Evolutionary conservation across 1,140 invertebrate genomes (phyloP), one percentile per base, ranked within the genome.

Genomic region (Drosophila ananassae): DNA sequence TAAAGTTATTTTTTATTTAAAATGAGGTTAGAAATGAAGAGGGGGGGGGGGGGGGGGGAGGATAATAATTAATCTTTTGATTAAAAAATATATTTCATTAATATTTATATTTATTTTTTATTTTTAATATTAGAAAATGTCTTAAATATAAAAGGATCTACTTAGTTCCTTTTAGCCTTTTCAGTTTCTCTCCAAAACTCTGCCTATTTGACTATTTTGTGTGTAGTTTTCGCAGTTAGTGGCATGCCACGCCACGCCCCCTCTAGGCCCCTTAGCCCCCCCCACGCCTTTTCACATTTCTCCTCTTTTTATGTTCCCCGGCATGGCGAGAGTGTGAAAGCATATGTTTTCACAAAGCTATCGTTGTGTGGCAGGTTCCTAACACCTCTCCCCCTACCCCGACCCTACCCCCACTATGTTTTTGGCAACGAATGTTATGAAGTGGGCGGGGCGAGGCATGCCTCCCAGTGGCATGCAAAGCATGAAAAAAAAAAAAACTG

Each of bases 291-390:
- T 28, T 28, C 44, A 37, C 34, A 47, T 34, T 34, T 61, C 6
- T 13, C 54, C 54, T 25, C 25, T 0, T 37, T 76, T 63, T 48
- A 30, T 77, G 51, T 77, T 66, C 54, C 25, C 77, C 54, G 34
- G 68, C 67, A 41, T 77, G 73, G 72, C 78, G 73, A 69, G 12
- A 74, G 82, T 87, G 83, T 82, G 82, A 87, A 87, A 87, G 82
- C 82, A 87, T 89, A 89, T 87, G 82, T 87, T 87, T 87, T 78
- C 60, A 75, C 74, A 82, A 89, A 71, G 75, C 59, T 66, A 81
- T 76, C 77, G 61, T 37, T 57, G 61, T 64, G 59, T 52, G 32
- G 50, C 46, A 46, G 59, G 41, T 37, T 32, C 50, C 25, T 41
- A 39, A 32, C 4, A 32, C 62, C 46, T 10, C 32, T 28, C 25